These are phyloP conservation scores for Pelecanus crispus DNA, from an alignment of 2,113 vertebrate species.

Conservation along the genomic window DNA sequence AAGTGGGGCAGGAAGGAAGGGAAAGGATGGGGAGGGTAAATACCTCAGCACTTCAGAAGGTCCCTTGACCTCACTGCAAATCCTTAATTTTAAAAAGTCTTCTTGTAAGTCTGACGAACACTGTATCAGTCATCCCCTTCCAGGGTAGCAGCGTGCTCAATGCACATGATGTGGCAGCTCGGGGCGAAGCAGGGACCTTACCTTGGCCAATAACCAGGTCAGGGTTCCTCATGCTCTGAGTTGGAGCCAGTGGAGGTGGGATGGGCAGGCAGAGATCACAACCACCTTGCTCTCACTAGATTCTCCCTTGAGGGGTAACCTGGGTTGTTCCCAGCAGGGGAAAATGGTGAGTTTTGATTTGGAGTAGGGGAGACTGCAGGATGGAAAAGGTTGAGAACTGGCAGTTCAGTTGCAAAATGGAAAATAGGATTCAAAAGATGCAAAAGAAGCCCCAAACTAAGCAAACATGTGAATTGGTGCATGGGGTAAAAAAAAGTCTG, in stretches of 20 bases:
- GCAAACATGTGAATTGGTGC: accelerated
- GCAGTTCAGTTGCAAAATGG: background rate
- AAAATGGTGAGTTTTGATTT: background rate
- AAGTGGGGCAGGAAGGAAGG: background rate
- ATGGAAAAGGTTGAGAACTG: background rate
- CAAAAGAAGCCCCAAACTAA: background rate
- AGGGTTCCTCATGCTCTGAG: background rate
- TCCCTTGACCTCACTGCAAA: slow-evolving; percentile 36
- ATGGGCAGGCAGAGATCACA: background rate
- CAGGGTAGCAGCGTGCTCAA: background rate
- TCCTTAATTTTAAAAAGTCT: background rate
- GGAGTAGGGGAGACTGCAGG: background rate
- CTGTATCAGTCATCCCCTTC: background rate
- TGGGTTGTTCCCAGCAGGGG: background rate
- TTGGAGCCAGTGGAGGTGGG: background rate
- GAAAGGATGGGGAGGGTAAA: slow-evolving; percentile 4
- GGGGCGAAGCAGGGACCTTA: background rate
- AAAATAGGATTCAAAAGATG: background rate
- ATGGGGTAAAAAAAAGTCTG: background rate
- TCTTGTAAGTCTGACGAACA: background rate
- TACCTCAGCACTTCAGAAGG: slow-evolving; percentile 58
- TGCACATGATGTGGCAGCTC: background rate
- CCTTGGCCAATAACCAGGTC: background rate
- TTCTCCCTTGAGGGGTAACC: background rate
- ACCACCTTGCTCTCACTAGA: background rate